Evolutionary conservation across 2,888 invertebrate genomes (phyloP).

Genomic region (Acleris literana): DNA sequence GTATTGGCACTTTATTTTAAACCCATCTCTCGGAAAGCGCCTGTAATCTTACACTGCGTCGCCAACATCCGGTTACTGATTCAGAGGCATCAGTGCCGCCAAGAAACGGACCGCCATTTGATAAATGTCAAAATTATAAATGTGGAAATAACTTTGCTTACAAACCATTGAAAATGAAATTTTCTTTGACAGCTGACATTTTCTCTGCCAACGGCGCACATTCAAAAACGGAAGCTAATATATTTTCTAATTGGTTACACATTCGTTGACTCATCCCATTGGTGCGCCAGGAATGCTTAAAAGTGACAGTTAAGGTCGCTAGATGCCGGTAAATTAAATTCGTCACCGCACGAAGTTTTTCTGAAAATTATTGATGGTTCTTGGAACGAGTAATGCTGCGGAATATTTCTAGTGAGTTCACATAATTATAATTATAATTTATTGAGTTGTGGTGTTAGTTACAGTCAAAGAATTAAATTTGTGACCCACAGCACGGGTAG

Average conservation of each 20-base stretch:
- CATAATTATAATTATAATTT: too few relatives aligned
- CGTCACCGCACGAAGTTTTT: constrained; percentile 26
- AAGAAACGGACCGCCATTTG: too few relatives aligned
- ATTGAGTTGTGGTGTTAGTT: too few relatives aligned
- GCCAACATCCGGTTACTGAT: background rate
- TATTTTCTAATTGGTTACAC: constrained; percentile 51
- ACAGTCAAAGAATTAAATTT: too few relatives aligned
- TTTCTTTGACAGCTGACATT: constrained; percentile 2
- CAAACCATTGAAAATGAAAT: background rate
- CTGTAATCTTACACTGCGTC: too few relatives aligned
- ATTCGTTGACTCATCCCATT: constrained; percentile 22
- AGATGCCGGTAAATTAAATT: constrained; percentile 29
- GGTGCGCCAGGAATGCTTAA: constrained; percentile 25
- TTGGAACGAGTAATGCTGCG: constrained; percentile 5
- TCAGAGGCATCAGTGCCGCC: too few relatives aligned
- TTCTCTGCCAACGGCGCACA: constrained; percentile 3
- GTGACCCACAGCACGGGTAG: too few relatives aligned
- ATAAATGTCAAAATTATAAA: too few relatives aligned
- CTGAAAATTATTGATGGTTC: constrained; percentile 15
- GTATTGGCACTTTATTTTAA: too few relatives aligned
- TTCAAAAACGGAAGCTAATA: constrained; percentile 40
- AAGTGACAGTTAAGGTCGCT: constrained; percentile 23
- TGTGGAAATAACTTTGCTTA: too few relatives aligned
- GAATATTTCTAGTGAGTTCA: background rate
- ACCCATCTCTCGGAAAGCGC: too few relatives aligned